phyloP scores from a whole-genome alignment of 2,113 vertebrate genomes.

The Aythya baeri region DNA sequence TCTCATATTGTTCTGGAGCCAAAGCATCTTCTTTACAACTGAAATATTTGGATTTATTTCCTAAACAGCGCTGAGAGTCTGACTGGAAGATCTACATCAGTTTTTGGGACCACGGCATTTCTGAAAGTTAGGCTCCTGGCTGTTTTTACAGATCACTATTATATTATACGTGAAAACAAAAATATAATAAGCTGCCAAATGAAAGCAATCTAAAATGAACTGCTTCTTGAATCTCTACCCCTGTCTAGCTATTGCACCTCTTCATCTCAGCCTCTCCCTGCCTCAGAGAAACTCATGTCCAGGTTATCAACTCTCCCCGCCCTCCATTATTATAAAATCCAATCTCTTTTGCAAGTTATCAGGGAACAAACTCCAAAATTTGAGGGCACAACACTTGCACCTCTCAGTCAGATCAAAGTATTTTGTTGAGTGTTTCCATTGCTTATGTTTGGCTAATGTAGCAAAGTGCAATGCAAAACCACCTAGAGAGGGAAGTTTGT shows the following conservation, averaged over 20 bases:
- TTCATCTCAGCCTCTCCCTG: not conserved
- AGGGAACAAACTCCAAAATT: not conserved
- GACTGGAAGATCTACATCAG: not conserved
- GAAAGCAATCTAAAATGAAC: not conserved
- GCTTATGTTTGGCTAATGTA: rapidly evolving
- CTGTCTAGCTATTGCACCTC: not conserved
- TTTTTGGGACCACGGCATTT: not conserved
- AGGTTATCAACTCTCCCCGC: not conserved
- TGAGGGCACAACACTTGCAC: not conserved
- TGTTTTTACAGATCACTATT: not conserved
- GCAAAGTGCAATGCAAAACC: not conserved
- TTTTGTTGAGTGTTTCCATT: not conserved
- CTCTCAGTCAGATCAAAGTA: not conserved
- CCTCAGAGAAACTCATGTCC: not conserved
- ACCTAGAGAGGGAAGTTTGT: not conserved
- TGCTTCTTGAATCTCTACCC: not conserved
- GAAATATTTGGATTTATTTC: slow-evolving; percentile 33
- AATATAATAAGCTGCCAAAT: not conserved
- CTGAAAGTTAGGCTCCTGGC: not conserved
- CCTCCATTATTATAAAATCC: not conserved
- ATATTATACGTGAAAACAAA: not conserved
- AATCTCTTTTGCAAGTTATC: not conserved
- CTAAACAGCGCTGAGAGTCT: not conserved
- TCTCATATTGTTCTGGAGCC: not conserved
- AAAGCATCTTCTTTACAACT: slow-evolving; percentile 15